Evolutionary conservation across 2,113 vertebrate genomes (phyloP), one percentile per base, ranked within the genome.

Genomic region (Nicator chloris): DNA sequence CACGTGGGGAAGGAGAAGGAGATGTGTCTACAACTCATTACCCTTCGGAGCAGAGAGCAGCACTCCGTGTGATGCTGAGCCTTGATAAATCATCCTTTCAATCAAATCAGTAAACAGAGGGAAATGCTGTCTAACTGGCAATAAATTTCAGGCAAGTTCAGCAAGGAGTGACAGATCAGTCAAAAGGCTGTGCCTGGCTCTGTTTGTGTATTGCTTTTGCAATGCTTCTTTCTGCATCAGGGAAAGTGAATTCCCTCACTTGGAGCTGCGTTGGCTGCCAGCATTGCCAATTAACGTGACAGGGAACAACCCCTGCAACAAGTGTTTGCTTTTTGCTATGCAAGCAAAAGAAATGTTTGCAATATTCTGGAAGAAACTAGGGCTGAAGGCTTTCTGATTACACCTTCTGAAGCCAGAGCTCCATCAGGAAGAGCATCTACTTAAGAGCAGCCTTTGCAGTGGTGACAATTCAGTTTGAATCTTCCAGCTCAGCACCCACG

Each of bases 81-180:
- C 66, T 81, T 85, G 80, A 93, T 77, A 86, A 83, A 72, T 95
- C 73, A 79, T 83, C 80, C 92, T 83, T 92, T 96, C 88, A 90
- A 95, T 92, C 89, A 95, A 96, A 95, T 92, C 89, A 92, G 95
- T 93, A 93, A 84, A 93, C 90, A 85, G 90, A 92, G 42, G 78
- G 88, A 72, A 83, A 82, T 66, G 75, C 76, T 78, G 75, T 59
- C 82, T 93, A 96, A 88, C 82, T 54, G 86, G 73, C 78, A 94
- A 90, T 90, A 92, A 82, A 96, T 95, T 82, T 75, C 89, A 93
- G 83, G 60, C 31, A 65, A 33, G 77, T 86, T 91, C 89, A 92
- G 90, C 69, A 77, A 84, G 69, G 76, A 96, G 47, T 78, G 89
- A 91, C 87, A 86, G 94, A 85, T 69, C 10, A 85, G 81, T 86